phyloP scores from a whole-genome alignment of 1,140 invertebrate genomes.

The Bombus soroeensis region DNA sequence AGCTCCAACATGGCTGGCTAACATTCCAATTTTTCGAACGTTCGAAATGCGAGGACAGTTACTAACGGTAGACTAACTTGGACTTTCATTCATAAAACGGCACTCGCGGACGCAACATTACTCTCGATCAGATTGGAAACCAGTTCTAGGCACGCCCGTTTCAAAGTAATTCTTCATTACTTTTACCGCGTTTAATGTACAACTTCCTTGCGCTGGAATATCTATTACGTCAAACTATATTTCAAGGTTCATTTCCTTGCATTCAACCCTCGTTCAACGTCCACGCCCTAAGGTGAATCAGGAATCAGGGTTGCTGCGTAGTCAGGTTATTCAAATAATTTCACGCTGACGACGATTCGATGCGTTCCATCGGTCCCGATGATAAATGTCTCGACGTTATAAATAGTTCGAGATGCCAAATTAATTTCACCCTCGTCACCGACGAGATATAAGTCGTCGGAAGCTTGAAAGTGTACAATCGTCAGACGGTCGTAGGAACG shows the following conservation, averaged over 20 bases:
- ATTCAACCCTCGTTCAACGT: conserved; percentile 51
- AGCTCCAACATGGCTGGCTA: no score
- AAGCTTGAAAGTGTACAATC: background rate
- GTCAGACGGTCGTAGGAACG: no score
- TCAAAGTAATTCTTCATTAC: conserved; percentile 61
- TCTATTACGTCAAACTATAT: conserved; percentile 57
- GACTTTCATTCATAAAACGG: conserved; percentile 53
- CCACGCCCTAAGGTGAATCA: conserved; percentile 34
- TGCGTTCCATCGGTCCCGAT: background rate
- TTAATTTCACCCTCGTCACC: background rate
- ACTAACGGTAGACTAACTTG: conserved; percentile 23
- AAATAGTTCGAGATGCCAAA: conserved; percentile 12
- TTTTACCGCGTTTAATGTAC: conserved; percentile 31
- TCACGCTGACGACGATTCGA: conserved; percentile 10
- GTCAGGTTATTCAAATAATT: conserved; percentile 29
- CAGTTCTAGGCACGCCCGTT: conserved; percentile 62
- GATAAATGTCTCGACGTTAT: background rate
- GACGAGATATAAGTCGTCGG: background rate
- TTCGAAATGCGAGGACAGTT: conserved; percentile 13
- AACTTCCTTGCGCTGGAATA: conserved; percentile 44
- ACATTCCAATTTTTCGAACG: conserved; percentile 1
- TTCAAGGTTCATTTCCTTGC: conserved; percentile 62
- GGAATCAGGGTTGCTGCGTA: background rate
- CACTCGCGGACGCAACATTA: conserved; percentile 38
- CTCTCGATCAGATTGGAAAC: conserved; percentile 59